Base-by-base conservation (phyloP, 2,888 invertebrate species). In the Andrena bucephala region DNA sequence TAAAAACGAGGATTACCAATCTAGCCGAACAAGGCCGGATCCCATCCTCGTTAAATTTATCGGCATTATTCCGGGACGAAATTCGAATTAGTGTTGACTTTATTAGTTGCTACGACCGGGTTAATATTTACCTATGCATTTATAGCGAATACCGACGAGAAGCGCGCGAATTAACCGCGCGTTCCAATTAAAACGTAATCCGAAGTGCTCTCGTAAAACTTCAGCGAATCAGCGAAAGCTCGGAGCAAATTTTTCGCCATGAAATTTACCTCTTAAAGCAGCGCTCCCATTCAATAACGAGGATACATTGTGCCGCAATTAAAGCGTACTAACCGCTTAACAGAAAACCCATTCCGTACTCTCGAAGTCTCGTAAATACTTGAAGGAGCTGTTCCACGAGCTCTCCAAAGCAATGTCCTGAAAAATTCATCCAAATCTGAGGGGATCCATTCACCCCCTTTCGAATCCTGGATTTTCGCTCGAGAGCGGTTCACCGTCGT, bases 121-220 rank as follows among this genome's bases (percentile, higher is more conserved):
- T 33, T 60, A 31, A 60, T 31, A 31, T 60, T 31, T 60, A 60
- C 31, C 16, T 31, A 7, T n/a, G 31, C 31, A 31, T 31, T 31
- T 60, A 31, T 31, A 2, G n/a, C n/a, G 60, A n/a, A 33, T 3
- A 60, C 31, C 5, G 31, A 60, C n/a, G 31, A 31, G 31, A 31
- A 31, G n/a, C 31, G n/a, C 60, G 13, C 16, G 31, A 60, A 60
- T n/a, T 60, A 60, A 31, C 16, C n/a, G 33, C 31, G n/a, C 13
- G 20, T 57, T 57, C 24, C 57, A 31, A 60, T 60, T 60, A 60
- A 31, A 31, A n/a, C 31, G 5, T 60, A 60, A 59, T 59, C 27
- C 29, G 27, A 10, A 29, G 27, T 27, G 16, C n/a, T 20, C 20
- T 24, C 10, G 24, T 24, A 57, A 27, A 57, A 57, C 20, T 57